Evolutionary conservation across 1,140 invertebrate species (phyloP).

Genomic region (Bombus confusus): DNA sequence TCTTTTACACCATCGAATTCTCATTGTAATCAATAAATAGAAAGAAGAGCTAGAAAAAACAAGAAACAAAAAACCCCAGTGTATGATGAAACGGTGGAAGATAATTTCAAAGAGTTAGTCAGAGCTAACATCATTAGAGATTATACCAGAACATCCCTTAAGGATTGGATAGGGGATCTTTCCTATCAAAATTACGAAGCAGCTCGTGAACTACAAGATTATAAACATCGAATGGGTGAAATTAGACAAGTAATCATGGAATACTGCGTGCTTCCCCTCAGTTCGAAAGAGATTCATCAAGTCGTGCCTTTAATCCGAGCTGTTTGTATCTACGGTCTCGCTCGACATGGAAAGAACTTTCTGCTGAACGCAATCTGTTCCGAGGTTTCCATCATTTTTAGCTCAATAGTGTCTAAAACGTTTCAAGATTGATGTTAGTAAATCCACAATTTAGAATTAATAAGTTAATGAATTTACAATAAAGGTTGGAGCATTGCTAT

Average conservation of each 20-base stretch:
- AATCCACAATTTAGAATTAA: neutral
- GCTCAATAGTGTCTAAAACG: too few relatives aligned
- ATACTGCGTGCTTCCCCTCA: slow-evolving; percentile 86
- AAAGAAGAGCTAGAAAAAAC: neutral
- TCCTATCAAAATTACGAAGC: slow-evolving; percentile 78
- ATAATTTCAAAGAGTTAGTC: slow-evolving; percentile 85
- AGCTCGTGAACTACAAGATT: slow-evolving; percentile 70
- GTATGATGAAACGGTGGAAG: slow-evolving; percentile 81
- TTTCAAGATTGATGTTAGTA: neutral
- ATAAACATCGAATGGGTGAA: slow-evolving; percentile 80
- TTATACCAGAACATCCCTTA: slow-evolving; percentile 64
- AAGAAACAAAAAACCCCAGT: slow-evolving; percentile 84
- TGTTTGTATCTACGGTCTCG: slow-evolving; percentile 84
- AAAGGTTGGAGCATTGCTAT: slow-evolving; percentile 83
- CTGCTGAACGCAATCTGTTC: slow-evolving; percentile 85
- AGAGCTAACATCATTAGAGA: slow-evolving; percentile 74
- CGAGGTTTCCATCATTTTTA: slow-evolving; percentile 72
- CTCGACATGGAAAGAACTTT: slow-evolving; percentile 84
- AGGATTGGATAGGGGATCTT: slow-evolving; percentile 76
- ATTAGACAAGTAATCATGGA: slow-evolving; percentile 85
- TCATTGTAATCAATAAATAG: neutral
- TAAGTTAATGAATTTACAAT: neutral
- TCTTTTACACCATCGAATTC: neutral
- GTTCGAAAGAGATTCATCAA: slow-evolving; percentile 83
- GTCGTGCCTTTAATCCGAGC: slow-evolving; percentile 84